Percentiles rank a stretch among this genome's conserved stretches.
phyloP scores from a whole-genome alignment of 2,797 vertebrate genomes.

The Dromococcyx pavoninus region DNA sequence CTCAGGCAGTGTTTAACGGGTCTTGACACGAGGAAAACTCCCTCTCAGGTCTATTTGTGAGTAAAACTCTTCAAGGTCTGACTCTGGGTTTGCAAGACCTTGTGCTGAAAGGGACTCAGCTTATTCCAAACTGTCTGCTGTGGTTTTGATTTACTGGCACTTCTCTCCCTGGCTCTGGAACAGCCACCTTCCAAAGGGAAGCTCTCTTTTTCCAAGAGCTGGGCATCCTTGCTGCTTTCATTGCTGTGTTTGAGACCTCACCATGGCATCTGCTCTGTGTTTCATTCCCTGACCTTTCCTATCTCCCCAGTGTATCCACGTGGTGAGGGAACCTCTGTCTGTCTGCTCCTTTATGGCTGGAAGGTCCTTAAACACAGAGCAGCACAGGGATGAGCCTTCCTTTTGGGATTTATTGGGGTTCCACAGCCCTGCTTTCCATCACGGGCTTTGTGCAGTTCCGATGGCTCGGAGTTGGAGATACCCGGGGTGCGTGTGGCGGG shows the following conservation, averaged over 20 bases:
- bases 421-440: not conserved
- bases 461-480: not conserved
- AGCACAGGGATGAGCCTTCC: not conserved
- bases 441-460: not conserved
- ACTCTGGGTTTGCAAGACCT: not conserved
- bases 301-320: not conserved
- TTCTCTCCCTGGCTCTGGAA: not conserved
- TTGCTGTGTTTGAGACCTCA: not conserved
- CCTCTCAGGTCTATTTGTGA: not conserved
- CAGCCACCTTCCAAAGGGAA: not conserved
- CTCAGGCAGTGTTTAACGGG: not conserved
- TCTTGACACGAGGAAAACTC: not conserved
- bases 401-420: not conserved
- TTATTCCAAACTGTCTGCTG: fast-evolving
- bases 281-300: fast-evolving
- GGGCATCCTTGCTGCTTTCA: not conserved
- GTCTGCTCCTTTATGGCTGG: not conserved
- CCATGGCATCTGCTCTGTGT: fast-evolving
- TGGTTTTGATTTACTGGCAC: not conserved
- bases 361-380: not conserved
- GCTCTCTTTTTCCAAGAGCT: not conserved
- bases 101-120: not conserved
- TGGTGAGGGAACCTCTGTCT: not conserved
- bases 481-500: not conserved
- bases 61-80: not conserved